Percentiles rank a stretch among this genome's conserved stretches.
Conservation (phyloP, 2,797 vertebrate genomes). For the Sardinella longiceps region DNA sequence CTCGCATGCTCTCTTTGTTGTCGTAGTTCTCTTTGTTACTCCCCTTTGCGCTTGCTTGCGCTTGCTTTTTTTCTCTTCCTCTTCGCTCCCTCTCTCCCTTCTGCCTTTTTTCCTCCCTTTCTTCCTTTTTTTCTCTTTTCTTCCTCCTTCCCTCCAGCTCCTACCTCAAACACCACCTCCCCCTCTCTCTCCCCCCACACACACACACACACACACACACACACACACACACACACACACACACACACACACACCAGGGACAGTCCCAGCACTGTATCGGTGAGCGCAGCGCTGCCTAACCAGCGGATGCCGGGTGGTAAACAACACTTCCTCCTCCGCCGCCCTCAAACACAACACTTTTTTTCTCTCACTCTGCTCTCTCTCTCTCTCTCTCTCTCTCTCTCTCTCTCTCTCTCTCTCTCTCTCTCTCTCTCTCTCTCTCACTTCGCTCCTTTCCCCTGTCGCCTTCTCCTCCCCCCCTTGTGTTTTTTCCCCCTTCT, state of each 20-base stretch:
- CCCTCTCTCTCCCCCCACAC: not conserved
- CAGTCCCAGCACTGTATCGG: conserved; percentile 49
- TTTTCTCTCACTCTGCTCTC: conserved; percentile 19
- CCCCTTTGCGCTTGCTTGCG: not conserved
- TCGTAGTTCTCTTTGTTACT: conserved; percentile 11
- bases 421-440: not conserved
- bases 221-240: not conserved
- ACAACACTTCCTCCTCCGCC: conserved; percentile 54
- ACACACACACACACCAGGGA: conserved; percentile 42
- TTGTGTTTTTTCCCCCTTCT: not conserved
- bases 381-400: not conserved
- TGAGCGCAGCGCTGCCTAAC: conserved; percentile 47
- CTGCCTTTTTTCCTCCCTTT: not conserved
- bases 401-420: not conserved
- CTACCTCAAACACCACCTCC: conserved; percentile 14
- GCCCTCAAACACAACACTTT: conserved; percentile 47
- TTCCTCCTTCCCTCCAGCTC: conserved; percentile 7
- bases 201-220: conserved; percentile 17
- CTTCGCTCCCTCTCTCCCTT: not conserved
- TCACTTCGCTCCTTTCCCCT: conserved; percentile 48
- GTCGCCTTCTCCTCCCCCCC: conserved; percentile 26
- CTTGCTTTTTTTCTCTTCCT: conserved; percentile 9
- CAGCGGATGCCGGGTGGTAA: conserved; percentile 54
- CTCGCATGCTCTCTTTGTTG: conserved; percentile 11
- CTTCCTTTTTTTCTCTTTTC: not conserved